phyloP scores from a whole-genome alignment of 2,797 vertebrate species.

The Neostethus bicornis region DNA sequence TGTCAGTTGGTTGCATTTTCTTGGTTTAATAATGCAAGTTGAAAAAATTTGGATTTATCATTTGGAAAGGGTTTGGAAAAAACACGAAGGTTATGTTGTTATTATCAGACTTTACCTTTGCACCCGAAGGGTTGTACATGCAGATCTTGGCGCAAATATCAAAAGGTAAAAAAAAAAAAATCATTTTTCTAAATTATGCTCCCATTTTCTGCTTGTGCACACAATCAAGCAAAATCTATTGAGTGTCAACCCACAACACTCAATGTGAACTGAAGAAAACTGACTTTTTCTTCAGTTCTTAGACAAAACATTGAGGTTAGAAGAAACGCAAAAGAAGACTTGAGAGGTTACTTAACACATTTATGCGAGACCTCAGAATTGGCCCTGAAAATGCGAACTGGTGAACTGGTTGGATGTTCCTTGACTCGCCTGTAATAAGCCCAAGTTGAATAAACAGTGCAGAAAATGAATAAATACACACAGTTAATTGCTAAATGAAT shows the following conservation, averaged over 20 bases:
- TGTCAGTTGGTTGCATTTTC: background rate
- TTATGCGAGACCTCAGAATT: background rate
- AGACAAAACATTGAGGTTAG: background rate
- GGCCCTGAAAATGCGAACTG: background rate
- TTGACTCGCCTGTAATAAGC: no score
- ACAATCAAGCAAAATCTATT: conserved; percentile 28
- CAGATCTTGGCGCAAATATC: background rate
- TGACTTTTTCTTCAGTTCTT: conserved; percentile 18
- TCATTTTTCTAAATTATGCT: conserved; percentile 20
- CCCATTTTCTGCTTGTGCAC: conserved; percentile 8
- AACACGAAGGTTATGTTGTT: background rate
- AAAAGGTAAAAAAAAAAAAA: conserved; percentile 19
- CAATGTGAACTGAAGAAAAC: no score
- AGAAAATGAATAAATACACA: no score
- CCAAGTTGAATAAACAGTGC: background rate
- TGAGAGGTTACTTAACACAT: conserved; percentile 12
- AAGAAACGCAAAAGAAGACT: conserved; percentile 3
- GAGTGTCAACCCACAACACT: conserved; percentile 15
- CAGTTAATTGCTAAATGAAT: no score
- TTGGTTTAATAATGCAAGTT: no score
- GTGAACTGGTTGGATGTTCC: no score
- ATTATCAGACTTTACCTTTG: background rate
- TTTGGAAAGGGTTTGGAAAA: background rate
- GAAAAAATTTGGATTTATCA: no score
- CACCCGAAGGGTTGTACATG: background rate